A percentile compares a stretch with the other conserved stretches of the same genome.
phyloP scores from a whole-genome alignment of 2,797 vertebrate species.

The Adrianichthys oophorus region DNA sequence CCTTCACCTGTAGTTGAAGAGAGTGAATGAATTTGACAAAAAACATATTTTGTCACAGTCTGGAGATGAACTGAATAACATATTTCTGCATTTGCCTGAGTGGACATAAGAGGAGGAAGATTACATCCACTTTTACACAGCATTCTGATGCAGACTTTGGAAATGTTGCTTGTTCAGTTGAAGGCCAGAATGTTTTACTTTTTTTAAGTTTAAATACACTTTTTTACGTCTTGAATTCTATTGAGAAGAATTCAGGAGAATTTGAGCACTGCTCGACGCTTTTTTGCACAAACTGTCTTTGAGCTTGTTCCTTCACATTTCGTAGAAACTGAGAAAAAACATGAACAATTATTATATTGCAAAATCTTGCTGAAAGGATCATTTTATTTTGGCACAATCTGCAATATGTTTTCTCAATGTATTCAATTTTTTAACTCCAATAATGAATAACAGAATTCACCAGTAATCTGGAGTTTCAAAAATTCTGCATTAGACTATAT shows the following conservation, averaged over 20 bases:
- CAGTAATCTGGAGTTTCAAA: no score
- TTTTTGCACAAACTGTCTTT: background rate
- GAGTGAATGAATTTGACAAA: background rate
- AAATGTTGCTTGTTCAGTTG: slow-evolving; percentile 5
- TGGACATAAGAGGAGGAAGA: background rate
- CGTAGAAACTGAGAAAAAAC: no score
- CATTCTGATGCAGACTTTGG: slow-evolving; percentile 3
- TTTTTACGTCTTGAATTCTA: slow-evolving; percentile 27
- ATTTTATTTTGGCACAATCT: background rate
- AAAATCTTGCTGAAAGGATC: slow-evolving; percentile 8
- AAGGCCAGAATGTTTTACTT: slow-evolving; percentile 19
- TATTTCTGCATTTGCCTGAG: slow-evolving; percentile 14
- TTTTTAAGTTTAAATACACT: slow-evolving; percentile 34
- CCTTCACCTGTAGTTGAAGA: slow-evolving; percentile 1
- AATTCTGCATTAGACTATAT: no score
- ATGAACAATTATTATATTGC: no score
- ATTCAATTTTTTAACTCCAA: background rate
- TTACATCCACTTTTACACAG: slow-evolving; percentile 7
- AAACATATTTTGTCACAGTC: no score
- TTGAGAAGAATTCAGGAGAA: no score
- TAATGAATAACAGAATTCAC: no score
- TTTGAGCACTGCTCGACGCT: background rate
- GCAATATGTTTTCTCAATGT: background rate
- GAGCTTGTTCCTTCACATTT: background rate
- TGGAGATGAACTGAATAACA: slow-evolving; percentile 2